Evolutionary conservation across 2,113 vertebrate genomes (phyloP), one percentile per base, ranked within the genome.

Genomic region (Hyperoodon ampullatus): DNA sequence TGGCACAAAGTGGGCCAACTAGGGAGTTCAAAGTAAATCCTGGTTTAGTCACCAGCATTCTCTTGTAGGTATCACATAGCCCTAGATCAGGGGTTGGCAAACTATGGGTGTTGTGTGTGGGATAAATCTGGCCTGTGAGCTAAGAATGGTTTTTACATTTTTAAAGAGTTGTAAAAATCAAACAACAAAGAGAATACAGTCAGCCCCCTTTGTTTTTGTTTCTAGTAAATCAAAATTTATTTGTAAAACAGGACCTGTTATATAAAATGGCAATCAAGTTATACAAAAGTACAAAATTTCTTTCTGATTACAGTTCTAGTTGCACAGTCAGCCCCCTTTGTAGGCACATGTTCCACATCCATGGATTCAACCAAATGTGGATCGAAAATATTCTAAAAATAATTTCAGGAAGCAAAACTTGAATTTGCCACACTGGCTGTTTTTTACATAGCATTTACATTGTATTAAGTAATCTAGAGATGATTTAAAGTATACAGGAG

Each of bases 281-380:
- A 98, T 99, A 99, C 98, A 99, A 99, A 99, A 99, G 99, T 99
- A 99, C 98, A 99, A 99, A 98, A 98, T 98, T 97, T 98, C 96
- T 98, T 98, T 98, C 97, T 98, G 98, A 96, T 98, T 98, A 98
- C 97, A 98, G 98, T 98, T 97, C 98, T 98, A 97, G 94, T 98
- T 98, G 98, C 96, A 98, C 50, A 53, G 42, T 10, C 4, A 2
- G 71, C 74, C 44, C 28, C 44, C 72, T 75, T 75, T 50, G 74
- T 30, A 33, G 21, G 47, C 74, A 77, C 16, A 5, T 47, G 26
- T 75, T 50, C 72, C 72, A 75, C 72, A 75, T 50, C 44, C 8
- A 50, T 75, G 30, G 47, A 33, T 53, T 78, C 75, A 78, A 78
- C 47, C 47, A 78, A 30, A 78, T 6, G 0, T 53, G 47, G 60